phyloP scores from a whole-genome alignment of 2,888 invertebrate genomes.

The Amphipoea lucens region DNA sequence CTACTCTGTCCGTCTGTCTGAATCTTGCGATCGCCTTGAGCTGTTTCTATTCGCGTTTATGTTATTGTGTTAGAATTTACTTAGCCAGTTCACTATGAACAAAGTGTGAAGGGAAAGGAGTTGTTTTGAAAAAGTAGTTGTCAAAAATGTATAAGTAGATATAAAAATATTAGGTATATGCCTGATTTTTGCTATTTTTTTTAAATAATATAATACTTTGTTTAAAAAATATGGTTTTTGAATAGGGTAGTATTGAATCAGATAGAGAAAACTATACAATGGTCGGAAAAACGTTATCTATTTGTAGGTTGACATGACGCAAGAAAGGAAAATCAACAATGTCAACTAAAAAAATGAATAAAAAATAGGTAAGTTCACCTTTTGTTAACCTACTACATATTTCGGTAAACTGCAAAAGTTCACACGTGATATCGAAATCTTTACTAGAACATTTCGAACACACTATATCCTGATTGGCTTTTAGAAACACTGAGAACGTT shows the following conservation, averaged over 20 bases:
- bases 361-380: background rate
- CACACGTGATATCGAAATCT: background rate
- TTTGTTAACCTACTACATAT: background rate
- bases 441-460: background rate
- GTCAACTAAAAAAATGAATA: background rate
- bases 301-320: background rate
- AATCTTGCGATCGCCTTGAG: conserved; percentile 66
- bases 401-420: background rate
- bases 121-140: background rate
- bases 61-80: conserved; percentile 63
- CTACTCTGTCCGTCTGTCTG: conserved; percentile 68
- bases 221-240: background rate
- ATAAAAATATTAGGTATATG: no score
- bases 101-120: conserved; percentile 2
- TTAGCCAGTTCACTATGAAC: conserved; percentile 40
- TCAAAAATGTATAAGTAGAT: no score
- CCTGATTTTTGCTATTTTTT: background rate
- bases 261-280: background rate
- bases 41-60: conserved; percentile 58
- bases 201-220: background rate
- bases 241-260: background rate
- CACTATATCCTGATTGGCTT: background rate
- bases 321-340: conserved; percentile 1
- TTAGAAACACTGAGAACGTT: conserved; percentile 9
- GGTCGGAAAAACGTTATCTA: background rate